Conservation (phyloP, 2,888 invertebrate species). For the Hydrotaea diabolus region DNA sequence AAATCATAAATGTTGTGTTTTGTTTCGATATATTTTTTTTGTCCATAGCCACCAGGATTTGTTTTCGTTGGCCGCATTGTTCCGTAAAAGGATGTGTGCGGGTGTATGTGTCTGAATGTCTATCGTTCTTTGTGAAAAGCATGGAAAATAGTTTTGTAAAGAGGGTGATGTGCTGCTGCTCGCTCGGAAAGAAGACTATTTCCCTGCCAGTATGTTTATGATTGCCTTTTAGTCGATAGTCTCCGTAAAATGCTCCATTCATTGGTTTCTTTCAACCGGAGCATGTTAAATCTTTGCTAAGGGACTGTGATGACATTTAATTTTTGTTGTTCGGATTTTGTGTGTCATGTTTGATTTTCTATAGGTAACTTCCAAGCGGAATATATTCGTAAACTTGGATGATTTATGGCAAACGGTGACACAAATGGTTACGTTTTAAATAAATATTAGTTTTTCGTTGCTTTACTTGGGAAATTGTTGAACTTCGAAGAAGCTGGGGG, state of each 20-base stretch:
- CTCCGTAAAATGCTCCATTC: conserved; percentile 3
- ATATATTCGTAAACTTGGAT: background rate
- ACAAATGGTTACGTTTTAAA: background rate
- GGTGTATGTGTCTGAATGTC: background rate
- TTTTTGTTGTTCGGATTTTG: background rate
- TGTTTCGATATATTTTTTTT: background rate
- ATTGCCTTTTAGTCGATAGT: conserved; percentile 1
- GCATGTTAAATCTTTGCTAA: background rate
- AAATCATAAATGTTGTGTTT: background rate
- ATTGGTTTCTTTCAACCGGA: background rate
- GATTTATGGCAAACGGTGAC: conserved; percentile 12
- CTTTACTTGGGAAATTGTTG: background rate
- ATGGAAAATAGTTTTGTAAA: conserved; percentile 16
- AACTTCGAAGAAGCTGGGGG: too few relatives aligned
- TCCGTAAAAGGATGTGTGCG: too few relatives aligned
- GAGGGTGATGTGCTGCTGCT: too few relatives aligned
- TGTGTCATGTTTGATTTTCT: background rate
- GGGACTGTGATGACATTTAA: conserved; percentile 12
- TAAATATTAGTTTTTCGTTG: conserved; percentile 5
- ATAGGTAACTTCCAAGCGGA: background rate
- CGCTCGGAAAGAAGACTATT: background rate
- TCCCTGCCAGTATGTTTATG: conserved; percentile 6
- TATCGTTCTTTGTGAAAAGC: background rate
- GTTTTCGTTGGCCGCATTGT: background rate
- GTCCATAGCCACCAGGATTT: background rate